Percentiles rank a stretch among this genome's conserved stretches.
These are phyloP conservation scores for Oscheius myriophilus DNA, from an alignment of 2,888 invertebrate species.

Conservation along the genomic window DNA sequence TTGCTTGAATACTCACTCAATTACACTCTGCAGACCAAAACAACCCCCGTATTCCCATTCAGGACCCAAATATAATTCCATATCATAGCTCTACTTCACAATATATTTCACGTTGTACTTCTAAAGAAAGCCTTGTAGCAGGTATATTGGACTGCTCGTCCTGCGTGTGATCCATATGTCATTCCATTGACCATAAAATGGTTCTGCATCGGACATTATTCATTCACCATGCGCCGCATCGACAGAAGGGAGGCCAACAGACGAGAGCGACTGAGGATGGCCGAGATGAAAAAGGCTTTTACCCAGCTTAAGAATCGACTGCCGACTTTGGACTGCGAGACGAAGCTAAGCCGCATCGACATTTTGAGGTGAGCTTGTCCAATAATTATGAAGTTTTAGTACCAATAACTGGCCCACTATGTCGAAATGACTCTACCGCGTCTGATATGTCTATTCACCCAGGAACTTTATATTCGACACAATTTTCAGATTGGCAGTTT, in stretches of 20 bases:
- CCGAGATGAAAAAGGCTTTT: conserved; percentile 18
- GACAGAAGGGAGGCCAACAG: conserved; percentile 29
- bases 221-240: conserved; percentile 16
- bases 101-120: no score
- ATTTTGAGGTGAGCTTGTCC: conserved; percentile 6
- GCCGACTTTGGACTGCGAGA: conserved; percentile 12
- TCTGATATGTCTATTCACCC: not conserved
- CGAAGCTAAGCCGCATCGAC: conserved; percentile 17
- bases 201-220: no score
- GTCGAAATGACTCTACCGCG: not conserved
- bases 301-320: conserved; percentile 6
- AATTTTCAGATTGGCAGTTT: conserved; percentile 17
- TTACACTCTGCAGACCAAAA: no score
- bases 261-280: conserved; percentile 26
- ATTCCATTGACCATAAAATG: no score
- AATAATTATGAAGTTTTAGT: not conserved
- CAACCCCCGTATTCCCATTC: no score
- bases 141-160: no score
- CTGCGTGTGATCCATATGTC: no score
- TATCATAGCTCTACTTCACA: no score
- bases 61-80: no score
- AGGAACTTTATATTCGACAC: not conserved
- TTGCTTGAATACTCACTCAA: no score
- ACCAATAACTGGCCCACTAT: not conserved
- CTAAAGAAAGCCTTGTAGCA: no score